These are phyloP conservation scores for Drosophila anceps DNA, from an alignment of 2,888 invertebrate species.

Conservation along the genomic window DNA sequence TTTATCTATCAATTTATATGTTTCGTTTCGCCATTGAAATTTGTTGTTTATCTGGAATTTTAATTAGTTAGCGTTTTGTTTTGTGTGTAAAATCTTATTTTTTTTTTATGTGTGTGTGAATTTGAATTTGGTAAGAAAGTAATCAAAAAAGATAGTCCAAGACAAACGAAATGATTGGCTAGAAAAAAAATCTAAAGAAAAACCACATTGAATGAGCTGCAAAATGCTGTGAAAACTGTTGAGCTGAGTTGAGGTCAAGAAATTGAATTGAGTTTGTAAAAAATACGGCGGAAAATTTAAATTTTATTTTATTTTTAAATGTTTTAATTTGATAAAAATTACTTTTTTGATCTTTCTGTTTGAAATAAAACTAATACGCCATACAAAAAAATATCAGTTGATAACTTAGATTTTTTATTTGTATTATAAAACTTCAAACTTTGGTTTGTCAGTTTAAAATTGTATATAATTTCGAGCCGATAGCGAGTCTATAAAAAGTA, in stretches of 20 bases:
- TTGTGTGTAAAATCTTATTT: slow-evolving; percentile 41
- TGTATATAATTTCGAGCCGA: no score
- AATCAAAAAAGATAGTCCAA: neutral
- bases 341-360: no score
- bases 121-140: slow-evolving; percentile 1
- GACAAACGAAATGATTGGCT: slow-evolving; percentile 23
- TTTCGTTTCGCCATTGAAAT: slow-evolving; percentile 17
- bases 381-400: no score
- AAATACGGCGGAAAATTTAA: neutral
- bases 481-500: neutral
- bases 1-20: slow-evolving; percentile 49
- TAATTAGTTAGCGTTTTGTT: slow-evolving; percentile 29
- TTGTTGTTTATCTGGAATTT: slow-evolving; percentile 20
- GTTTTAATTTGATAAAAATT: no score
- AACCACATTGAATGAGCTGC: slow-evolving; percentile 48
- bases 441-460: no score
- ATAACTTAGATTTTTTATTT: no score
- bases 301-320: no score
- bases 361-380: no score
- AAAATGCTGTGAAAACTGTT: neutral
- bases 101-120: slow-evolving; percentile 27
- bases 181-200: neutral
- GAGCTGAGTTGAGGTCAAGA: neutral
- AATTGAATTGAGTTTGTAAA: neutral
- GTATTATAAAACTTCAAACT: no score